Evolutionary conservation across 1,140 invertebrate genomes (phyloP).

Genomic region (Melanaphis sacchari): DNA sequence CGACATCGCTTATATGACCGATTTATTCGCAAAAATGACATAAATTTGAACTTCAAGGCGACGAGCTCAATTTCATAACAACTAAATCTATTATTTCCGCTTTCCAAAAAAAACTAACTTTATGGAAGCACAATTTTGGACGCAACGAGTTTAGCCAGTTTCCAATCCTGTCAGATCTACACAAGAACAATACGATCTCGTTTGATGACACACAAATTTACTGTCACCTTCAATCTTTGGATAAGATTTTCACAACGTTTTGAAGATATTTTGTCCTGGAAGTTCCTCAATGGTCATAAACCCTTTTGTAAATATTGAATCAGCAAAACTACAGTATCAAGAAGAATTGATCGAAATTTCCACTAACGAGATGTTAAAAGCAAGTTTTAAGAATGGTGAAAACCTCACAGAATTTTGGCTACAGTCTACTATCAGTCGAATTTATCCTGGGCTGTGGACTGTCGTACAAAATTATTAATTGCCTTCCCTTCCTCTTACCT

Average conservation of each 20-base stretch:
- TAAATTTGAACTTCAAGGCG: not conserved
- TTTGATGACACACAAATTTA: not conserved
- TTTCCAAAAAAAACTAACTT: too few relatives aligned
- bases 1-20: conserved; percentile 63
- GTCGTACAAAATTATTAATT: too few relatives aligned
- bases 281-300: not conserved
- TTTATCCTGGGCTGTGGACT: too few relatives aligned
- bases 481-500: too few relatives aligned
- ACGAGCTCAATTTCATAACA: too few relatives aligned
- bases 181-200: not conserved
- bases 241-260: not conserved
- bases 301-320: not conserved
- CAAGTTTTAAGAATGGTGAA: not conserved
- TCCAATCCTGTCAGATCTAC: too few relatives aligned
- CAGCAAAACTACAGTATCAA: not conserved
- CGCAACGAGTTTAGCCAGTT: too few relatives aligned
- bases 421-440: too few relatives aligned
- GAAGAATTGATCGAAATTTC: not conserved
- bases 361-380: not conserved
- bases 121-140: too few relatives aligned
- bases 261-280: not conserved
- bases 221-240: not conserved
- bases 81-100: too few relatives aligned
- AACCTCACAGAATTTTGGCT: not conserved
- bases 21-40: conserved; percentile 59